phyloP scores from a whole-genome alignment of 2,113 vertebrate genomes.

The Eublepharis macularius region DNA sequence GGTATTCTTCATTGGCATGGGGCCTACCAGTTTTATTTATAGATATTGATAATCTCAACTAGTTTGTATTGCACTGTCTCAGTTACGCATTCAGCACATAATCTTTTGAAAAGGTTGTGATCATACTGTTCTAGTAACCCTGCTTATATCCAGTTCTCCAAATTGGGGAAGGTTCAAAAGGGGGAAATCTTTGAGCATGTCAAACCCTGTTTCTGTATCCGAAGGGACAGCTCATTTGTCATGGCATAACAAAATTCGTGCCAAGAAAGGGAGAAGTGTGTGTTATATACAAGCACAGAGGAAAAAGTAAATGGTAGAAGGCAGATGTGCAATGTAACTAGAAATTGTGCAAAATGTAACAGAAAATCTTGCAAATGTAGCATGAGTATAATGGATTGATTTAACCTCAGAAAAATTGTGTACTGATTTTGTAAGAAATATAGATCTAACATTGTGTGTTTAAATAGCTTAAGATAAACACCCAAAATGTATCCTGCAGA shows the following conservation, averaged over 20 bases:
- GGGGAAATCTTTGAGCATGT: background rate
- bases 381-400: background rate
- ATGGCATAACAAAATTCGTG: background rate
- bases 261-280: background rate
- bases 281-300: background rate
- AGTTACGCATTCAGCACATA: background rate
- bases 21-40: too few relatives aligned
- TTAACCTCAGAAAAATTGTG: background rate
- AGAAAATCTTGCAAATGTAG: background rate
- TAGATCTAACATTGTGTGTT: background rate
- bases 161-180: background rate
- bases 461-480: background rate
- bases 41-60: background rate
- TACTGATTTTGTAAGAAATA: background rate
- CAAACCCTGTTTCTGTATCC: background rate
- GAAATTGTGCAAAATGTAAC: background rate
- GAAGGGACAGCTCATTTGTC: background rate
- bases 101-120: background rate
- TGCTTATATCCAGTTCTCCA: background rate
- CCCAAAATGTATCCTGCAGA: background rate
- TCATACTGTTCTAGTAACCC: background rate
- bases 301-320: background rate
- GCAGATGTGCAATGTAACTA: background rate
- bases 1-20: too few relatives aligned
- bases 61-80: background rate